Evolutionary conservation across 2,113 vertebrate species (phyloP), one percentile per base, ranked within the genome.

Genomic region (Scartelaos histophorus): DNA sequence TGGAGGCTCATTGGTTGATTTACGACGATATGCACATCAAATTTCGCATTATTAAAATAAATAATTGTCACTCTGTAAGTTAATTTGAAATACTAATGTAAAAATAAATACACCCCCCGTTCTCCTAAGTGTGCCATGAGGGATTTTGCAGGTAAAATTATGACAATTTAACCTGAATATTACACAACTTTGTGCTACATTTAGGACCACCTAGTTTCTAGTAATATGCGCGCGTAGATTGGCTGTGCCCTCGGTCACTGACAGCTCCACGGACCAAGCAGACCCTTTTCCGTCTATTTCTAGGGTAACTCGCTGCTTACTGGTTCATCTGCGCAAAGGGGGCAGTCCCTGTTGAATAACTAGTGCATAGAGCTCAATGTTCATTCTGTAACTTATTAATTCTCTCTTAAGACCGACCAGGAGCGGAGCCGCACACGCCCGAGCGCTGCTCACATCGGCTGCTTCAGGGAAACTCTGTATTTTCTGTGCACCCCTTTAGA

Each of bases 341-440:
- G 87, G 66, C n/a, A 60, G 47, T 7, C 12, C 5, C 0, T 0
- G 67, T 91, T 90, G 71, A 84, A 66, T 88, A 91, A 91, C 74
- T 54, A 67, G 2, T 46, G 12, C 0, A 1, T 17, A 62, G 57
- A 70, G 69, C 46, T 10, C 0, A 34, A 16, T 12, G 1, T 16
- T 11, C 22, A 56, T 60, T 34, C 9, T 1, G 5, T 56, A 0
- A 4, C 58, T 73, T 70, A 73, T 56, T 0, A 3, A 9, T 13
- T 13, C 10, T 67, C 3, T 13, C 4, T 17, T 1, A 47, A n/a
- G 38, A 3, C 1, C 34, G 24, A 0, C 1, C 13, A 0, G 1
- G 11, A 49, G 64, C n/a, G 17, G 10, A 10, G 1, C 0, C 6
- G 5, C 17, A 3, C 3, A 7, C 9, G 2, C 25, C 0, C 10